Base-by-base conservation (phyloP, 2,797 vertebrate genomes). In the Falco columbarius region DNA sequence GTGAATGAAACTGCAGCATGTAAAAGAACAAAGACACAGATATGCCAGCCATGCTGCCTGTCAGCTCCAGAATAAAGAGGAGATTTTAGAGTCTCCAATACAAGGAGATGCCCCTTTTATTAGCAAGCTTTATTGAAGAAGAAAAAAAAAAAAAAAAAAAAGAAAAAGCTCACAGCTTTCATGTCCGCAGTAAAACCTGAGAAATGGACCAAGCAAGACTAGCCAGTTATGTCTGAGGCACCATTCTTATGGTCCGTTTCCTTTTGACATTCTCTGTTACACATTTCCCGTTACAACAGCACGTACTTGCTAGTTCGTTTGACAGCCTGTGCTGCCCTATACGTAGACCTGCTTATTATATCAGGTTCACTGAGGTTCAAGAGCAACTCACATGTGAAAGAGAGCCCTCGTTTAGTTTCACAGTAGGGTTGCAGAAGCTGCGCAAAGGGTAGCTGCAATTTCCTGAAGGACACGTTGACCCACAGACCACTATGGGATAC, bases 11-110 rank as follows among this genome's bases (percentile, higher is more conserved):
- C 47, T 6, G 27, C 66, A 83, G 13, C 51, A 59, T 44, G 84
- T 72, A 42, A 79, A 79, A 94, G 72, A 68, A 94, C 77, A 94
- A n/a, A 52, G 62, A 29, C 67, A 70, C 6, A 49, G 42, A 70
- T 49, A 71, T 20, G 83, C 30, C 30, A 67, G 27, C 26, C 19
- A 5, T 54, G 27, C 12, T 61, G 56, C 17, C 70, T 59, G 19
- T 29, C 63, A 80, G 21, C 26, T 85, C 49, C 83, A 76, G 71
- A 86, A 67, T 54, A 90, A 82, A 90, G 40, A 81, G 17, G 21
- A 75, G 18, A 66, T 75, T 86, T 93, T 46, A 81, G 47, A 81
- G 27, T 23, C 12, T 54, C n/a, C 26, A 26, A 29, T 76, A 32
- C 40, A 70, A 72, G 8, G 20, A 88, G 16, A 46, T 84, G 38